Evolutionary conservation across 2,888 invertebrate genomes (phyloP).

Genomic region (Netelia fuscicornis): DNA sequence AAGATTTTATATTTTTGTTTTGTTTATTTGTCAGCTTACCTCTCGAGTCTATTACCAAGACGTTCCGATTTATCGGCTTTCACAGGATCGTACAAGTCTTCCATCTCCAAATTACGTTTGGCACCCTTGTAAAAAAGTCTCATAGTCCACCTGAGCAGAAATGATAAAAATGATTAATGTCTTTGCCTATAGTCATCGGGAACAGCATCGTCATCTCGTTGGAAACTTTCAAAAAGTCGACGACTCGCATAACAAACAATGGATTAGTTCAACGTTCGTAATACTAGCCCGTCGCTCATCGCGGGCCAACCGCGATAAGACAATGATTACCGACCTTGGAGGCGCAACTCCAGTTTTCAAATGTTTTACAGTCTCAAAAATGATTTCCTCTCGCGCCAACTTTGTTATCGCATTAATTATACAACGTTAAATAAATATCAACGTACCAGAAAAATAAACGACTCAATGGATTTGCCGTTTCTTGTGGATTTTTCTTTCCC

Average conservation of each 20-base stretch:
- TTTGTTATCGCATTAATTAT: not conserved
- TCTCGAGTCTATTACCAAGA: constrained; percentile 80
- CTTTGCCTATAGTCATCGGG: not conserved
- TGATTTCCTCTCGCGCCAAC: too few relatives aligned
- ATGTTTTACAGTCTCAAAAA: too few relatives aligned
- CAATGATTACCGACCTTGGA: not conserved
- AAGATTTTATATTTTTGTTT: too few relatives aligned
- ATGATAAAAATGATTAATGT: not conserved
- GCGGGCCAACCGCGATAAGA: not conserved
- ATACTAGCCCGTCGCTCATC: not conserved
- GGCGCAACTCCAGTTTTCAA: too few relatives aligned
- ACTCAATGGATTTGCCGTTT: constrained; percentile 54
- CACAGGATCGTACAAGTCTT: constrained; percentile 81
- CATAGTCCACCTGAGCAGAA: constrained; percentile 81
- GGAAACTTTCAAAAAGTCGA: too few relatives aligned
- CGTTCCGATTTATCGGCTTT: constrained; percentile 79
- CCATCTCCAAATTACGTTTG: constrained; percentile 77
- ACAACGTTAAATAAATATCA: not conserved
- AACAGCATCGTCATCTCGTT: not conserved
- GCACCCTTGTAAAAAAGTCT: constrained; percentile 81
- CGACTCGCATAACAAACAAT: not conserved
- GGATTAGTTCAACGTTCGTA: not conserved
- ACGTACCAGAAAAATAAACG: constrained; percentile 63
- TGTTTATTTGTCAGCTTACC: constrained; percentile 71
- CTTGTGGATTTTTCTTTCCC: constrained; percentile 46